Conservation (phyloP, 2,888 invertebrate species). For the Mellilla xanthometata region DNA sequence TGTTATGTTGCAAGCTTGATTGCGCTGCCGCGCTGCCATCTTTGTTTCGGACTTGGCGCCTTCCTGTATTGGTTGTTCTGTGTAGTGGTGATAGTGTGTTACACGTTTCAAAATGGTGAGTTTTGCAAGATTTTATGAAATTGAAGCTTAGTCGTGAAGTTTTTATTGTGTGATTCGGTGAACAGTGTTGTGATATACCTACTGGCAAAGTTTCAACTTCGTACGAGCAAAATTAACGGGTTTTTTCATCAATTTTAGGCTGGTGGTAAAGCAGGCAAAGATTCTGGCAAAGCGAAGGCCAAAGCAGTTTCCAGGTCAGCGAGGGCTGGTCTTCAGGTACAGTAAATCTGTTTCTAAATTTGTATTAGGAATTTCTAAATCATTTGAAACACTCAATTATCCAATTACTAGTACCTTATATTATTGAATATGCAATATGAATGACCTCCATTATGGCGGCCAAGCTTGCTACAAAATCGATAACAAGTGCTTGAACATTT, state of each 20-base stretch:
- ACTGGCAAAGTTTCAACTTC: conserved; percentile 82
- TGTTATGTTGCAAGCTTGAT: conserved; percentile 55
- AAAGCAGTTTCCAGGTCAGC: conserved; percentile 50
- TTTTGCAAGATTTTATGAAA: conserved; percentile 77
- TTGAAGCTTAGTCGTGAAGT: conserved; percentile 45
- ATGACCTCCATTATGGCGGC: conserved; percentile 78
- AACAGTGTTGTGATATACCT: conserved; percentile 58
- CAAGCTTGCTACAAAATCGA: conserved; percentile 42
- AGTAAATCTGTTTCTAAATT: conserved; percentile 51
- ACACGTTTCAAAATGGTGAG: conserved; percentile 83
- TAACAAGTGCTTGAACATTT: conserved; percentile 47
- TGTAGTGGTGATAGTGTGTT: conserved; percentile 74
- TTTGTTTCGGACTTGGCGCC: conserved; percentile 76
- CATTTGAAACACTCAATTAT: conserved; percentile 11
- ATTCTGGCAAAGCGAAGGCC: conserved; percentile 86
- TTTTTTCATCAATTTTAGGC: conserved; percentile 88
- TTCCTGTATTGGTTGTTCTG: conserved; percentile 76
- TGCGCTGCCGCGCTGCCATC: conserved; percentile 64
- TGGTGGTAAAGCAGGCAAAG: conserved; percentile 99
- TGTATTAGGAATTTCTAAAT: conserved; percentile 59
- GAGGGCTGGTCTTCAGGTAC: conserved; percentile 84
- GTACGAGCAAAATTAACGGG: conserved; percentile 82
- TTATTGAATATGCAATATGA: conserved; percentile 67
- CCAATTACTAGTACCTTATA: conserved; percentile 30
- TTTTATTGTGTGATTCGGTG: conserved; percentile 59